Conservation (phyloP, 1,140 invertebrate genomes). For the Rhizoglyphus robini region DNA sequence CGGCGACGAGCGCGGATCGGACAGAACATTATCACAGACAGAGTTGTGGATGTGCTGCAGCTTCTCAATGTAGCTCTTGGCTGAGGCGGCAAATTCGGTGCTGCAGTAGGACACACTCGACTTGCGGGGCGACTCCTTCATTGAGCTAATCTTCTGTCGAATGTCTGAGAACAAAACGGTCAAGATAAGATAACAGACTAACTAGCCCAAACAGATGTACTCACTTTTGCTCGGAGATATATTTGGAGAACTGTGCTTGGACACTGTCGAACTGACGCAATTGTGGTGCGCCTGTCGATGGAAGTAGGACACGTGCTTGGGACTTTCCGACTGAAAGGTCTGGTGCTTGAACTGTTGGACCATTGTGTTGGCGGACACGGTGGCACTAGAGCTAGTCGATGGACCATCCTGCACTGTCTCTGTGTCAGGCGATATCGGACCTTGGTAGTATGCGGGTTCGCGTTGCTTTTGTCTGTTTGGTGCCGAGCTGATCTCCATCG, state of each 20-base stretch:
- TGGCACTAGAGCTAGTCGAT: not conserved
- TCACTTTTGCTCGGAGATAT: slow-evolving; percentile 15
- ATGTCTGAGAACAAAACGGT: not conserved
- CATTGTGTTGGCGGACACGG: not conserved
- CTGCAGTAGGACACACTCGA: slow-evolving; percentile 14
- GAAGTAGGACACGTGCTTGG: not conserved
- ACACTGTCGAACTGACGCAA: not conserved
- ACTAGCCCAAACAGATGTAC: not conserved
- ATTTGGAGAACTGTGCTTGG: not conserved
- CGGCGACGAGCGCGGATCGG: not conserved
- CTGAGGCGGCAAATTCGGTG: not conserved
- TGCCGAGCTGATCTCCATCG: not conserved
- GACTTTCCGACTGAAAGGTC: slow-evolving; percentile 13
- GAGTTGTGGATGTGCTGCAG: not conserved
- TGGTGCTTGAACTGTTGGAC: slow-evolving; percentile 15
- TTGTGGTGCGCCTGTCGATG: not conserved
- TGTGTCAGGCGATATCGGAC: slow-evolving; percentile 18
- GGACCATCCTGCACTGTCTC: too few species aligned
- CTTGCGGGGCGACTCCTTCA: slow-evolving; percentile 8
- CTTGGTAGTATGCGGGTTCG: too few species aligned
- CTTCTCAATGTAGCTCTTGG: slow-evolving; percentile 3
- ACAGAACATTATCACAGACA: not conserved
- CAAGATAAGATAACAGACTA: not conserved
- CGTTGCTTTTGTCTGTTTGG: not conserved
- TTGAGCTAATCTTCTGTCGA: not conserved